Conservation (phyloP, 2,888 invertebrate genomes). For the Antheraea yamamai region DNA sequence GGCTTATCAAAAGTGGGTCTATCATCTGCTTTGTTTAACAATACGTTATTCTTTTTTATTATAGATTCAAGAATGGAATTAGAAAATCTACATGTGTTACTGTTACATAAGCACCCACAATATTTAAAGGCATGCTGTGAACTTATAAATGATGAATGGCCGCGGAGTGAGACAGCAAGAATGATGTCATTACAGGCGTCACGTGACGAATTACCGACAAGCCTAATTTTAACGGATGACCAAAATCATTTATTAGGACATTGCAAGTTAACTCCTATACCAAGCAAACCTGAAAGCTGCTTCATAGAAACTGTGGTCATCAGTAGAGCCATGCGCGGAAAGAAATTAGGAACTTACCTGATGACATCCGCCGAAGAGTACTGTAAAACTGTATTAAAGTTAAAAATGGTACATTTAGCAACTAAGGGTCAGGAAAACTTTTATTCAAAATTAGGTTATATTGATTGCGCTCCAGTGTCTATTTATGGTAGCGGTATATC, state of each 20-base stretch:
- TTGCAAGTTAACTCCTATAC: slow-evolving; percentile 89
- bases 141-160: slow-evolving; percentile 94
- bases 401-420: slow-evolving; percentile 85
- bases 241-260: slow-evolving; percentile 86
- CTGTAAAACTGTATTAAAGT: slow-evolving; percentile 82
- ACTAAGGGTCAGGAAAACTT: slow-evolving; percentile 89
- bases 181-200: slow-evolving; percentile 88
- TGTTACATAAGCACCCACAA: slow-evolving; percentile 88
- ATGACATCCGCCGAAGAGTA: slow-evolving; percentile 89
- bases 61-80: slow-evolving; percentile 53
- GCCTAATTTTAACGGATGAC: slow-evolving; percentile 84
- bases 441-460: slow-evolving; percentile 88
- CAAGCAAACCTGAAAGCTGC: slow-evolving; percentile 86
- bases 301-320: slow-evolving; percentile 93
- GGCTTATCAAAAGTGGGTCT: too few relatives aligned
- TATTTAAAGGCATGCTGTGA: slow-evolving; percentile 87
- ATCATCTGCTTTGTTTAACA: too few relatives aligned
- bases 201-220: slow-evolving; percentile 87
- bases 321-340: slow-evolving; percentile 85
- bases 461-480: slow-evolving; percentile 85
- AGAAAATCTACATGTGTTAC: slow-evolving; percentile 78
- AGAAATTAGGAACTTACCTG: slow-evolving; percentile 88
- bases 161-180: slow-evolving; percentile 89
- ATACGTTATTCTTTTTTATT: slow-evolving; percentile 22
- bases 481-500: slow-evolving; percentile 82